Conservation (phyloP, 2,888 invertebrate genomes). For the Ophion slaviceki region DNA sequence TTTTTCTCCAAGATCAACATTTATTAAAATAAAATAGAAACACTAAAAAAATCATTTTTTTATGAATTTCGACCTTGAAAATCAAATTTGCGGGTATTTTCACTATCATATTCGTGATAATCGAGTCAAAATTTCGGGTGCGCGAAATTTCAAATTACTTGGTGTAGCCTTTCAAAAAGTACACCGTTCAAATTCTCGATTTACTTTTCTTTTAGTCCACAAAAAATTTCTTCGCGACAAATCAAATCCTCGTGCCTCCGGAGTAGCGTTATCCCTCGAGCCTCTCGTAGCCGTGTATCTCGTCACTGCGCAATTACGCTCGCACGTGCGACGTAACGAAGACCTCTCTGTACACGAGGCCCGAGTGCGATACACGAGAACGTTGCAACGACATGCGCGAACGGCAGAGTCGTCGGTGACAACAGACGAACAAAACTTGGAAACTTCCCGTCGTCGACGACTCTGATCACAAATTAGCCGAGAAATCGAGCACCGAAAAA, state of each 20-base stretch:
- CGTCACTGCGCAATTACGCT: slow-evolving; percentile 14
- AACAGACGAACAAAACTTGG: background rate
- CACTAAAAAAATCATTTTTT: too few species aligned
- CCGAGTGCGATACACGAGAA: slow-evolving; percentile 49
- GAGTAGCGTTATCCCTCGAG: background rate
- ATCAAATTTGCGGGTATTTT: too few species aligned
- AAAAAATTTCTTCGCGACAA: too few species aligned
- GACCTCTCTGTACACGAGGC: slow-evolving; percentile 2
- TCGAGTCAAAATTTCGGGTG: too few species aligned
- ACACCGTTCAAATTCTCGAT: background rate
- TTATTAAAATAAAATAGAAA: too few species aligned
- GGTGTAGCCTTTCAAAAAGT: too few species aligned
- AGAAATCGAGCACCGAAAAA: slow-evolving; percentile 23
- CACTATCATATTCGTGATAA: too few species aligned
- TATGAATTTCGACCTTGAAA: too few species aligned
- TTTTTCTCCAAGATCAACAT: too few species aligned
- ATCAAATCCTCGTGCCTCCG: background rate
- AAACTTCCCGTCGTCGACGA: slow-evolving; percentile 39
- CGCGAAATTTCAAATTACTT: too few species aligned
- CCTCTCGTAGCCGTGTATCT: background rate
- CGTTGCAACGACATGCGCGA: background rate
- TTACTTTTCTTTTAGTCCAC: background rate
- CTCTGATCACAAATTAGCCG: background rate
- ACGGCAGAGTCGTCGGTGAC: background rate
- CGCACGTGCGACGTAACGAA: slow-evolving; percentile 2